These are phyloP conservation scores for Opisthograptis luteolata DNA, from an alignment of 2,888 invertebrate species.

Conservation along the genomic window DNA sequence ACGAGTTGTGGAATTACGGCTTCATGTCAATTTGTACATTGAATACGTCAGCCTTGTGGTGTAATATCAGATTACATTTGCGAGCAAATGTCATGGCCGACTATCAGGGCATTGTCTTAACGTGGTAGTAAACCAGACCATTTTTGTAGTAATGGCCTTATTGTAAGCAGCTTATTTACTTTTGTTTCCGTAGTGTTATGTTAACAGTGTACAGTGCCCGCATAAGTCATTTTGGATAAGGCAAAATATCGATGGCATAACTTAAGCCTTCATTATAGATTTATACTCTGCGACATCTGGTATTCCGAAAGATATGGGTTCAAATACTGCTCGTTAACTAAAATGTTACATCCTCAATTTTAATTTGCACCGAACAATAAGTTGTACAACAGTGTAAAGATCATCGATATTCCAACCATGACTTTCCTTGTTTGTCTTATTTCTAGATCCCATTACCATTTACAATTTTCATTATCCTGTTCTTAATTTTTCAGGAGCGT, in stretches of 20 bases:
- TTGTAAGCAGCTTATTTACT: constrained; percentile 8
- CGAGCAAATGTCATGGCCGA: constrained; percentile 25
- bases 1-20: constrained; percentile 28
- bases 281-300: too few relatives aligned
- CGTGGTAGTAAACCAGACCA: constrained; percentile 9
- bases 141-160: constrained; percentile 20
- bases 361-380: too few relatives aligned
- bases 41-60: too few relatives aligned
- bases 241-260: too few relatives aligned
- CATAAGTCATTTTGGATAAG: too few relatives aligned
- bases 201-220: too few relatives aligned
- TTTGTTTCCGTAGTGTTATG: constrained; percentile 5
- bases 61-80: constrained; percentile 22
- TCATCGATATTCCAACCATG: too few relatives aligned
- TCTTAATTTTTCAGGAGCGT: constrained; percentile 69
- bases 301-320: too few relatives aligned
- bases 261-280: too few relatives aligned
- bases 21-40: constrained; percentile 26
- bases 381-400: too few relatives aligned
- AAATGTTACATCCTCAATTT: too few relatives aligned
- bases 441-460: neutral
- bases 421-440: constrained; percentile 25
- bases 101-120: constrained; percentile 19
- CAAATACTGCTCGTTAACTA: too few relatives aligned
- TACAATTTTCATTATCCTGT: neutral